Base-by-base conservation (phyloP, 23 tunicate species). In the Ascidia mentula region DNA sequence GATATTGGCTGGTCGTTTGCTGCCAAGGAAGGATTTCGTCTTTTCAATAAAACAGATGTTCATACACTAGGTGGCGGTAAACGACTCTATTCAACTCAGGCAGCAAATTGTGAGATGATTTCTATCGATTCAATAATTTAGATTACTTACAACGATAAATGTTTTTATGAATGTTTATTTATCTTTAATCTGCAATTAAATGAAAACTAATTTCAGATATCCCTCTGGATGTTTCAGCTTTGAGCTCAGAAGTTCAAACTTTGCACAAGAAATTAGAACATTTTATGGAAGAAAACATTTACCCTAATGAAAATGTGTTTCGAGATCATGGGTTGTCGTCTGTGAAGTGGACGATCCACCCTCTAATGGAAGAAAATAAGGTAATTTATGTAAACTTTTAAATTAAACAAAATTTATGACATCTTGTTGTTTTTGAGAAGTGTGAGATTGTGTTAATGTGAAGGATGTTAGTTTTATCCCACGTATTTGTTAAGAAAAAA, bases 1-100 rank as follows among this genome's bases (percentile, higher is more conserved):
- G 93, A 93, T 46, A 77, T 93, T 32, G 93, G 94, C 1, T 93
- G 98, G 98, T 84, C 84, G 0, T 93, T 93, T 81, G 98, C 98
- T 0, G 75, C 89, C 18, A 93, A 84, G 72, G 98, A 93, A 80
- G 98, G 98, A 0, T 93, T 93, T 42, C 75, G 89, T 9, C 28
- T 84, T 17, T 93, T 93, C 36, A 93, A 93, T 31, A 40, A 84
- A 59, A 35, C 4, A 28, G 72, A 61, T 36, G 30, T 75, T 12
- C 40, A 40, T 2, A 26, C 85, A 20, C 42, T 45, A 17, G 59
- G 60, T 38, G 26, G 40, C 40, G 72, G 72, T 15, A 81, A 31
- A 38, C 61, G 85, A 6, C 72, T 31, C 0, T 81, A 81, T 39
- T 70, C 77, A 38, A 69, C 85, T 32, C 77, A 37, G 18, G 69